These are phyloP conservation scores for Cyanoliseus patagonus DNA, from an alignment of 2,113 vertebrate genomes.

Conservation along the genomic window DNA sequence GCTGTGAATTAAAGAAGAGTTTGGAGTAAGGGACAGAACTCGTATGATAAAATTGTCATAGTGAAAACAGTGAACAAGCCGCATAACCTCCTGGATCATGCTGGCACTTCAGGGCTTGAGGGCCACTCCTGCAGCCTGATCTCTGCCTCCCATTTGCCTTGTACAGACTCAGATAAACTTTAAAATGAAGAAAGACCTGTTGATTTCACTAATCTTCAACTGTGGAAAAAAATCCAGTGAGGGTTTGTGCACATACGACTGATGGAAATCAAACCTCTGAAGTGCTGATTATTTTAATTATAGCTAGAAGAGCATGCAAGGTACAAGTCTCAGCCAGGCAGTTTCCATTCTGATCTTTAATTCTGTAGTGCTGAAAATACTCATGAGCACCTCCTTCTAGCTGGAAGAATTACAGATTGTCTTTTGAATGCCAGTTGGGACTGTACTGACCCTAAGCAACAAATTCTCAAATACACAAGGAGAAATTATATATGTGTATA, in stretches of 20 bases:
- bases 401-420: not conserved
- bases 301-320: not conserved
- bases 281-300: constrained; percentile 53
- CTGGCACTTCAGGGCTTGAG: not conserved
- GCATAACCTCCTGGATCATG: not conserved
- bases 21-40: not conserved
- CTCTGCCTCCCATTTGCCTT: not conserved
- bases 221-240: not conserved
- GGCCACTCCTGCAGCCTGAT: not conserved
- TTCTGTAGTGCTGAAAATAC: not conserved
- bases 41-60: accelerated
- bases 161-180: not conserved
- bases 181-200: not conserved
- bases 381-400: not conserved
- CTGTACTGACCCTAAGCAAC: not conserved
- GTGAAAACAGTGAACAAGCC: not conserved
- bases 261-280: constrained; percentile 40
- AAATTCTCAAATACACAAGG: not conserved
- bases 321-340: not conserved
- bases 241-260: not conserved
- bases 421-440: not conserved
- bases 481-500: not conserved
- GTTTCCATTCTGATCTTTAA: constrained; percentile 12
- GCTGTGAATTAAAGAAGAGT: not conserved
- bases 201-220: not conserved